Evolutionary conservation across 2,888 invertebrate genomes (phyloP).

Genomic region (Agapetus fuscipes): DNA sequence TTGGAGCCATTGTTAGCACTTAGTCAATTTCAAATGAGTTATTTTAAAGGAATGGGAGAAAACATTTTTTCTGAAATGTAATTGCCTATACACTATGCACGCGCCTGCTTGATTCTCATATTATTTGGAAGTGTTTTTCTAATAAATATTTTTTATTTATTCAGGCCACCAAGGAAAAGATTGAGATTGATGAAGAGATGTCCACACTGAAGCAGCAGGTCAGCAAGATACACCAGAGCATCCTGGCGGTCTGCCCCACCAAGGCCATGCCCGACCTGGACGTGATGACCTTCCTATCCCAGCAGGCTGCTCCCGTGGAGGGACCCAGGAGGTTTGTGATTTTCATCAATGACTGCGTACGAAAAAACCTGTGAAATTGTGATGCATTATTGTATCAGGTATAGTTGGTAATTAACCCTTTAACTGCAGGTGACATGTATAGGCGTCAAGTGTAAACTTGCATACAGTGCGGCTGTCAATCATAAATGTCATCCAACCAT

Average conservation of each 20-base stretch:
- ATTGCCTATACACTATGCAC: no score
- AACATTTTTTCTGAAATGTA: no score
- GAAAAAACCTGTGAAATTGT: neutral
- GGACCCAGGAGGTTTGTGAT: constrained; percentile 13
- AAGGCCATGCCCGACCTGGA: constrained; percentile 49
- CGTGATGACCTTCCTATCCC: constrained; percentile 31
- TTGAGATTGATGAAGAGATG: constrained; percentile 53
- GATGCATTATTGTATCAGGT: neutral
- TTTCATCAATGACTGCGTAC: neutral
- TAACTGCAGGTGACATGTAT: no score
- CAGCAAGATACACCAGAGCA: constrained; percentile 51
- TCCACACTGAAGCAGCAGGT: constrained; percentile 50
- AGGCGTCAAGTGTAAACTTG: no score
- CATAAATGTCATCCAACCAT: no score
- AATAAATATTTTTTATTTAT: constrained; percentile 8
- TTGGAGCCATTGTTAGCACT: no score
- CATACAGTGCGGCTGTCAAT: no score
- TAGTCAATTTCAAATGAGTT: no score
- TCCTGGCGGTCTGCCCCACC: constrained; percentile 50
- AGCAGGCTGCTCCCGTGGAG: constrained; percentile 27
- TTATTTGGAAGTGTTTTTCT: no score
- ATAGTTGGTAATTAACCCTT: no score
- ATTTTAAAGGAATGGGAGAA: no score
- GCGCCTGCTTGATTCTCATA: no score
- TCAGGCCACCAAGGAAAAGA: constrained; percentile 49